Conservation (phyloP, 2,113 vertebrate genomes). For the Anser brachyrhynchus region DNA sequence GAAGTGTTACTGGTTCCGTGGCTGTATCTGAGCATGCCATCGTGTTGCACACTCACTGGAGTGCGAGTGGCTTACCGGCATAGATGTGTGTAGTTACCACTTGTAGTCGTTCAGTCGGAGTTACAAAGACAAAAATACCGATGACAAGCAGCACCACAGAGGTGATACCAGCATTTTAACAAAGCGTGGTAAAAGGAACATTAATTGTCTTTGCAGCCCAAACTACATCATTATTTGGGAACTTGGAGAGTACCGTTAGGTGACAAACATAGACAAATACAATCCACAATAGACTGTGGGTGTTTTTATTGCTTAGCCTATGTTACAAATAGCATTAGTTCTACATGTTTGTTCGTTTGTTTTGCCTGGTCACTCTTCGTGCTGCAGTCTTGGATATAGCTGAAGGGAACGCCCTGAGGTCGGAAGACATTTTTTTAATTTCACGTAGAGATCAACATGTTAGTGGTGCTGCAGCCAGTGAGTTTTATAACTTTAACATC, state of each 20-base stretch:
- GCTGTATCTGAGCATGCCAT: neutral
- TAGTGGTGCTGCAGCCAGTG: neutral
- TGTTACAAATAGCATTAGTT: neutral
- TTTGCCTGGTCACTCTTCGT: neutral
- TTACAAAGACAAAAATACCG: neutral
- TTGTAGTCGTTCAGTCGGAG: neutral
- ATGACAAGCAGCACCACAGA: neutral
- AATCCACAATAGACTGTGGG: neutral
- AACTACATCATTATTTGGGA: neutral
- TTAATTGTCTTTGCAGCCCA: neutral
- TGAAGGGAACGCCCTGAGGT: neutral
- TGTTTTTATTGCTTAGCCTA: neutral
- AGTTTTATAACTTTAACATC: neutral
- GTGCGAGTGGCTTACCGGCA: neutral
- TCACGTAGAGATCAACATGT: neutral
- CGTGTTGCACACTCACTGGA: neutral
- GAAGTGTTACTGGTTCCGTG: neutral
- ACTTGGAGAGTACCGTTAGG: neutral
- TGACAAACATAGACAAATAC: neutral
- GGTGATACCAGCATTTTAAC: neutral
- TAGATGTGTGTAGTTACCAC: neutral
- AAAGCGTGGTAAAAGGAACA: neutral
- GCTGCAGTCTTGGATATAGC: neutral
- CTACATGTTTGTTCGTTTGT: neutral
- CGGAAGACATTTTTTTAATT: neutral